A percentile compares a stretch with the other conserved stretches of the same genome.
phyloP scores from a whole-genome alignment of 2,888 invertebrate species.

The Ametastegia equiseti region DNA sequence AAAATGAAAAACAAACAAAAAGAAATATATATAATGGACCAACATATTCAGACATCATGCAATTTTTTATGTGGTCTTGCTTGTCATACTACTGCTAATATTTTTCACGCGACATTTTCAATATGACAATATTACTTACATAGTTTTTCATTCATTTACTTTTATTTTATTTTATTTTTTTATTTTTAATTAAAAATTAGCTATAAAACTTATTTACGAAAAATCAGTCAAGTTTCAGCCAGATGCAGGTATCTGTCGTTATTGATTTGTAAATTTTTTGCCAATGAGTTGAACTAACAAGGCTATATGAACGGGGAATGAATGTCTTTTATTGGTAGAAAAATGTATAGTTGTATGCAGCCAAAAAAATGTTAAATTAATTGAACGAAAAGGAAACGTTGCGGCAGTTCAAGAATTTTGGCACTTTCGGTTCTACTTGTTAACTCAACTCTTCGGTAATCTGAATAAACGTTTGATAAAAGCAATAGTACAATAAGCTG shows the following conservation, averaged over 20 bases:
- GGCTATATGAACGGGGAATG: neutral
- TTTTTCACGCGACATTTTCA: conserved; percentile 27
- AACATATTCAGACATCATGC: conserved; percentile 50
- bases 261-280: neutral
- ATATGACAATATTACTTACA: conserved; percentile 25
- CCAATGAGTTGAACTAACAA: conserved; percentile 34
- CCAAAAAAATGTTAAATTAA: conserved; percentile 48
- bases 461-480: conserved; percentile 40
- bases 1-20: conserved; percentile 48
- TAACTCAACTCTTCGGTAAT: conserved; percentile 26
- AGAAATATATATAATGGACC: conserved; percentile 47
- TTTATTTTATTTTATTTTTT: neutral
- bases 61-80: conserved; percentile 21
- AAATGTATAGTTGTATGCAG: conserved; percentile 8
- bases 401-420: conserved; percentile 7
- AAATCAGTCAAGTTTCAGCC: conserved; percentile 45
- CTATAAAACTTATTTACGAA: conserved; percentile 36
- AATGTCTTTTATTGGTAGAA: conserved; percentile 8
- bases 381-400: neutral
- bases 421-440: conserved; percentile 22
- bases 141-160: neutral
- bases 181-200: conserved; percentile 30
- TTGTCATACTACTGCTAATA: conserved; percentile 43
- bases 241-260: conserved; percentile 9
- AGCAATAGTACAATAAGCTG: conserved; percentile 50